Conservation (phyloP, 92 coral and sea anemone genomes). For the Pocillopora meandrina region DNA sequence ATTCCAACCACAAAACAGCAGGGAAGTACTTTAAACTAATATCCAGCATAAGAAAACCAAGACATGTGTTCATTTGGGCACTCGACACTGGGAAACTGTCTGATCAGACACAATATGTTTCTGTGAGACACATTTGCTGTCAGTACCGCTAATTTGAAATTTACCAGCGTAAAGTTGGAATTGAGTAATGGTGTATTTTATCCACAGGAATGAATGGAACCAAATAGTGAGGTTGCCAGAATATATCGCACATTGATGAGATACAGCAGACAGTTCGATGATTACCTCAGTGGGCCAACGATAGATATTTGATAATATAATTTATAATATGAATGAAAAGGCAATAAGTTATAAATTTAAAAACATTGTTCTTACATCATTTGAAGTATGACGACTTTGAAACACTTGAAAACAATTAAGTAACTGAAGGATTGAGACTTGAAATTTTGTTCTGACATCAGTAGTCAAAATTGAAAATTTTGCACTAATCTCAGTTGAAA, state of each 20-base stretch:
- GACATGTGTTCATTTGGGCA: neutral
- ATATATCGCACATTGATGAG: neutral
- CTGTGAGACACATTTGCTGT: neutral
- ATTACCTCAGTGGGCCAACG: neutral
- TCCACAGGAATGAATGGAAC: neutral
- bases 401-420: no score
- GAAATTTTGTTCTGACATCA: no score
- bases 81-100: neutral
- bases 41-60: neutral
- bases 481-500: no score
- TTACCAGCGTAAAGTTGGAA: neutral
- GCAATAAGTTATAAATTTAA: no score
- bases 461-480: no score
- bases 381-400: no score
- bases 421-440: no score
- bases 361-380: no score
- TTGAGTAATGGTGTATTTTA: neutral
- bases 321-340: no score
- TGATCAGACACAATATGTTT: neutral
- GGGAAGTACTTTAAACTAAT: neutral
- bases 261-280: neutral
- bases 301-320: neutral
- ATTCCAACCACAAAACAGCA: neutral
- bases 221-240: neutral
- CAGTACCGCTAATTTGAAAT: neutral